These are phyloP conservation scores for Alentia gelatinosa DNA, from an alignment of 2,888 invertebrate species.

Conservation along the genomic window DNA sequence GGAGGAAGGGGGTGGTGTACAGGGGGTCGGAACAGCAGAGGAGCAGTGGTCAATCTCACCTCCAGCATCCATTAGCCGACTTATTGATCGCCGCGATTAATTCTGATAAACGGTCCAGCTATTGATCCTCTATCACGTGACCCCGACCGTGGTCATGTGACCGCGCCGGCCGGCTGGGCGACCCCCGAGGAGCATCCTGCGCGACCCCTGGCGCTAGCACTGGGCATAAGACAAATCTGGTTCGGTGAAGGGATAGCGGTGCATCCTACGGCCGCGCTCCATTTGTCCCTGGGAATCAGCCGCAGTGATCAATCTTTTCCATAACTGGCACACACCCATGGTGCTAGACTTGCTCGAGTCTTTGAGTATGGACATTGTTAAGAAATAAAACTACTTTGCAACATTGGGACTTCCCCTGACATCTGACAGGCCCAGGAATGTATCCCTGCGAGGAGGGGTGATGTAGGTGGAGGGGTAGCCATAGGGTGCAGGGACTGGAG, in stretches of 20 bases:
- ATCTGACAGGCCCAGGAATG: too few relatives aligned
- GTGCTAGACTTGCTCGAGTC: too few relatives aligned
- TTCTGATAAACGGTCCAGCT: conserved; percentile 54
- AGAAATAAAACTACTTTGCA: too few relatives aligned
- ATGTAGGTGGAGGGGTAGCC: too few relatives aligned
- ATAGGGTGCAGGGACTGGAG: too few relatives aligned
- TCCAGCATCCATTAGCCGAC: conserved; percentile 51
- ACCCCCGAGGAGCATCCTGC: conserved; percentile 26
- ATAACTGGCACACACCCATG: conserved; percentile 28
- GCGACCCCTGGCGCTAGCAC: not conserved
- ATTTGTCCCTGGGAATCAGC: conserved; percentile 24
- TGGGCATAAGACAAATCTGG: conserved; percentile 41
- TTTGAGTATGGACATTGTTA: too few relatives aligned
- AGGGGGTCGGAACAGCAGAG: not conserved
- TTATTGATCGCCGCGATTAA: conserved; percentile 51
- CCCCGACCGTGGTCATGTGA: conserved; percentile 41
- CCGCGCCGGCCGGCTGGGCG: not conserved
- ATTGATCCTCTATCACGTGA: conserved; percentile 53
- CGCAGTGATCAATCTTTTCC: conserved; percentile 39
- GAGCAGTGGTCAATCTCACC: conserved; percentile 49
- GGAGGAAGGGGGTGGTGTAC: not conserved
- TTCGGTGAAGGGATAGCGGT: not conserved
- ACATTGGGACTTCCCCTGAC: too few relatives aligned
- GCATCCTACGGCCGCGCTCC: not conserved
- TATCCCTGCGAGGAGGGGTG: too few relatives aligned